These are phyloP conservation scores for Drosophila bocki DNA, from an alignment of 1,140 invertebrate genomes.

Conservation along the genomic window DNA sequence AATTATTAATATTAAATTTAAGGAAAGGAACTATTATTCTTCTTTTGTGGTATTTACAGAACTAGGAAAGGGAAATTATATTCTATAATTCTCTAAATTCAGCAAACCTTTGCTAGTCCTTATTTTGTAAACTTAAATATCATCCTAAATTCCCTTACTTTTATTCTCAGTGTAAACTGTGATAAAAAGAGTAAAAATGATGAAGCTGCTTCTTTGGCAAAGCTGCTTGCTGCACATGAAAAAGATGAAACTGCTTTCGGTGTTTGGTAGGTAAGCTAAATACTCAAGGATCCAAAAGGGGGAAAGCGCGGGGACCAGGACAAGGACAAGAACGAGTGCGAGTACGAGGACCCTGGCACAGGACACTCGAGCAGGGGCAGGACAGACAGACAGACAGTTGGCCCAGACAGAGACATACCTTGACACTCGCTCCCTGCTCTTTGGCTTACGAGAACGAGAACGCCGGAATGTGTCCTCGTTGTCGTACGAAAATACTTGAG, in stretches of 20 bases:
- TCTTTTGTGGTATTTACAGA: too few species aligned
- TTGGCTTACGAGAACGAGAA: conserved; percentile 28
- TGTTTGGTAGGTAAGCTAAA: conserved; percentile 69
- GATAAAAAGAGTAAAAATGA: conserved; percentile 68
- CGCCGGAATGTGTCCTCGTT: conserved; percentile 59
- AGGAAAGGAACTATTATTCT: too few species aligned
- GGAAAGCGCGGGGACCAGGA: conserved; percentile 1
- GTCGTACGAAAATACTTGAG: conserved; percentile 78
- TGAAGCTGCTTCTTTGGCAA: conserved; percentile 55
- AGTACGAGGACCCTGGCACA: conserved; percentile 29
- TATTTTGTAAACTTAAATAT: neutral
- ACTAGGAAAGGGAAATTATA: too few species aligned
- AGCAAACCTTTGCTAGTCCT: neutral
- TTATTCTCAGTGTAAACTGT: conserved; percentile 18
- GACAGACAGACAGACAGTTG: conserved; percentile 37
- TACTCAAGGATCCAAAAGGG: conserved; percentile 55
- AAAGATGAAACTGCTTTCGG: conserved; percentile 73
- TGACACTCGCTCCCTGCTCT: conserved; percentile 55
- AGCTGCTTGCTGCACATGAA: conserved; percentile 65
- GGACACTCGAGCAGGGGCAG: conserved; percentile 15
- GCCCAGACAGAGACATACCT: conserved; percentile 56
- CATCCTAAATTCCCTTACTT: too few species aligned
- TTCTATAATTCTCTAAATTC: neutral
- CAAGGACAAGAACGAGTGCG: conserved; percentile 11
- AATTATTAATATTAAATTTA: too few species aligned